Evolutionary conservation across 2,797 vertebrate genomes (phyloP), one percentile per base, ranked within the genome.

Genomic region (Otolemur crassicaudatus): DNA sequence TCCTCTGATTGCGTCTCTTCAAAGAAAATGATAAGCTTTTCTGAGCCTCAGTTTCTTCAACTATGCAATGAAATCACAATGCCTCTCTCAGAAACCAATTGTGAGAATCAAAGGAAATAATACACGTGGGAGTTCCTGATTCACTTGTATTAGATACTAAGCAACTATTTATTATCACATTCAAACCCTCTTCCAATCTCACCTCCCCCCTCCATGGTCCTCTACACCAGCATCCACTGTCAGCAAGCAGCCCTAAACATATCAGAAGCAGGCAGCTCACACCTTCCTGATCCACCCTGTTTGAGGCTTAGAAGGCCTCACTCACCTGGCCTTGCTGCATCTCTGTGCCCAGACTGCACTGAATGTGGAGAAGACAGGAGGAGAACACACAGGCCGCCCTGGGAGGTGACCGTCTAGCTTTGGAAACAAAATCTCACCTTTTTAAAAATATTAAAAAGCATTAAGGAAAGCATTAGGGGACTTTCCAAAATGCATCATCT

Each of bases 91-190:
- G 73, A 79, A 77, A 37, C 60, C 29, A 60, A 9, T 17, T 37
- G 8, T 63, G 5, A 1, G 69, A 79, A 80, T 60, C 79, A n/a
- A 88, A 94, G 63, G 31, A 89, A 93, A 94, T 82, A 83, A 67
- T 5, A n/a, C 8, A 67, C 5, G 1, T 29, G 14, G n/a, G 4
- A 5, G 9, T 43, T 77, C 53, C 93, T 65, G 13, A 65, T 16
- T 6, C 3, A 8, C 3, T 46, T 4, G 20, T 12, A 11, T 19
- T 49, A 94, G 56, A 43, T 90, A 34, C 23, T 67, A 23, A 58
- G 40, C 11, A 60, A 83, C 80, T 23, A 34, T 75, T 73, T 31
- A 40, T 58, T 31, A 69, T 25, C 1, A 23, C 58, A 40, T 83
- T n/a, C 25, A 29, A 69, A 73, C 4, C 23, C 23, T 70, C 70